phyloP scores from a whole-genome alignment of 2,113 vertebrate species.

The Xenopus borealis region DNA sequence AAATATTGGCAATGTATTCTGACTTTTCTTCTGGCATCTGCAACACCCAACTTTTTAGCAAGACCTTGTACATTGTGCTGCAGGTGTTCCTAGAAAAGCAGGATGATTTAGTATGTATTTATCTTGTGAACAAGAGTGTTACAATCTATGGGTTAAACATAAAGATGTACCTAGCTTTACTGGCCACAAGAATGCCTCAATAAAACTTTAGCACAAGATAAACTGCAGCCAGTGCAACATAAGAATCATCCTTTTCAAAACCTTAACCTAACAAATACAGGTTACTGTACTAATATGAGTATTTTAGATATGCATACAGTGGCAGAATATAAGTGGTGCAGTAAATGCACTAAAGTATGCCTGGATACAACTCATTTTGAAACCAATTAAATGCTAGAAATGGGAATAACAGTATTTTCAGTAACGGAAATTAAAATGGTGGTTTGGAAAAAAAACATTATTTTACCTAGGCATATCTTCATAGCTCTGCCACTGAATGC shows the following conservation, averaged over 20 bases:
- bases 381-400: not conserved
- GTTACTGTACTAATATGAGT: not conserved
- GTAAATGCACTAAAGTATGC: not conserved
- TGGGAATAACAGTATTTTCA: not conserved
- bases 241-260: not conserved
- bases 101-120: constrained; percentile 1
- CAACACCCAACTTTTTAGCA: not conserved
- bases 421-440: not conserved
- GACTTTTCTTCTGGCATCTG: not conserved
- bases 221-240: not conserved
- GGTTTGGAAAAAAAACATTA: not conserved
- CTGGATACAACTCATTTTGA: too few relatives aligned
- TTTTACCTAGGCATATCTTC: not conserved
- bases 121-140: not conserved
- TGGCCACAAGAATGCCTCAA: not conserved
- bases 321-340: not conserved
- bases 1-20: not conserved
- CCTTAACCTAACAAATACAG: not conserved
- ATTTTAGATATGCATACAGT: not conserved
- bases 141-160: not conserved
- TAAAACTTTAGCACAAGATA: not conserved
- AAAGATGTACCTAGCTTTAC: not conserved
- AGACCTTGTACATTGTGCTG: not conserved
- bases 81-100: not conserved
- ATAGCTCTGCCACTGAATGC: not conserved